Conservation (phyloP, 2,888 invertebrate genomes). For the Catonia carolina region DNA sequence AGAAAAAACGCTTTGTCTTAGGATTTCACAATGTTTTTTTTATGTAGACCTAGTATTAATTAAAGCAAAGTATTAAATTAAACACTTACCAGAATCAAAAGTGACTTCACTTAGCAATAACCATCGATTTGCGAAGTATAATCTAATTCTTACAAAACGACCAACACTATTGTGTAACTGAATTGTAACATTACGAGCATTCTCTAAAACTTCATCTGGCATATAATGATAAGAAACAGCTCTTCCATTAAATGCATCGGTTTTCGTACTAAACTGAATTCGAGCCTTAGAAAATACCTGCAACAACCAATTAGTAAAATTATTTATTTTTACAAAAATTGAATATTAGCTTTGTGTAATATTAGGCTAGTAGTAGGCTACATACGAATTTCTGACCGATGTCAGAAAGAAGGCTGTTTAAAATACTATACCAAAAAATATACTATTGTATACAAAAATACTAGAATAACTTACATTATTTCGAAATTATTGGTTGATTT, state of each 20-base stretch:
- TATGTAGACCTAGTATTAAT: too few species aligned
- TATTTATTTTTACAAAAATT: too few species aligned
- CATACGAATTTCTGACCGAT: too few species aligned
- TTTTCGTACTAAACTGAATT: conserved; percentile 57
- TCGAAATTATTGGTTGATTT: too few species aligned
- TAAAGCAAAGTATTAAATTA: background rate
- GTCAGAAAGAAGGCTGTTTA: too few species aligned
- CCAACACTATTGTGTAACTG: conserved; percentile 55
- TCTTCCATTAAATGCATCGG: conserved; percentile 49
- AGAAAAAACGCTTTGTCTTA: too few species aligned
- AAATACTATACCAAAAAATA: too few species aligned
- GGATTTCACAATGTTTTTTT: too few species aligned
- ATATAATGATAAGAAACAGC: conserved; percentile 53
- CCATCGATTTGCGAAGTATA: conserved; percentile 62
- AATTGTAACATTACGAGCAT: conserved; percentile 61
- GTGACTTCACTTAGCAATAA: conserved; percentile 65
- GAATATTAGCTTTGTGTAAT: too few species aligned
- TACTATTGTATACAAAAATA: too few species aligned
- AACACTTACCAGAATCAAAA: conserved; percentile 51
- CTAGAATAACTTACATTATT: too few species aligned
- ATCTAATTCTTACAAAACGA: conserved; percentile 53
- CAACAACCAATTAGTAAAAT: conserved; percentile 33
- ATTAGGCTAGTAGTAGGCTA: too few species aligned
- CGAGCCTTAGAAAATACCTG: conserved; percentile 61
- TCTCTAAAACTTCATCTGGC: conserved; percentile 55